Evolutionary conservation across 2,888 invertebrate genomes (phyloP).

Genomic region (Pseudoips prasinana): DNA sequence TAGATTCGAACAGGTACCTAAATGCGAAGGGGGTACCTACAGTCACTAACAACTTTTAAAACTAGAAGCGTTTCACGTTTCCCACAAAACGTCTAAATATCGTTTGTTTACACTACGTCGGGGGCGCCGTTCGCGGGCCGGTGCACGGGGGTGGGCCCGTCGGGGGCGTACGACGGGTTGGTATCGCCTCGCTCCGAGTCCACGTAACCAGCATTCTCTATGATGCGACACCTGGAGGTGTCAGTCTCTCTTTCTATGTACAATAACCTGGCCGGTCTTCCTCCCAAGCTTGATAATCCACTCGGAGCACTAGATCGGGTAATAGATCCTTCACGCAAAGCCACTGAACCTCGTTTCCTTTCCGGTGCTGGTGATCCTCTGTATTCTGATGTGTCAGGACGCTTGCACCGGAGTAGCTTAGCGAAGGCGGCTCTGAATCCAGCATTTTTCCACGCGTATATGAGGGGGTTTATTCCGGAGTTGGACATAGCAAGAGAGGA

Average conservation of each 20-base stretch:
- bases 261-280: conserved; percentile 65
- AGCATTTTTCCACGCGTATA: conserved; percentile 93
- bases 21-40: conserved; percentile 67
- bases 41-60: conserved; percentile 69
- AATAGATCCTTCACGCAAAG: conserved; percentile 71
- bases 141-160: conserved; percentile 72
- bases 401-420: conserved; percentile 84
- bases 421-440: conserved; percentile 88
- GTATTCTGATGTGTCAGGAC: conserved; percentile 82
- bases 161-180: conserved; percentile 74
- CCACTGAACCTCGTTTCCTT: conserved; percentile 73
- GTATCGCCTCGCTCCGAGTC: conserved; percentile 66
- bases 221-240: conserved; percentile 70
- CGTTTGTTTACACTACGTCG: conserved; percentile 55
- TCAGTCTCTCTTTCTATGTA: conserved; percentile 65
- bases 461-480: conserved; percentile 90
- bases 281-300: conserved; percentile 56
- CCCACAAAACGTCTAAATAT: conserved; percentile 65
- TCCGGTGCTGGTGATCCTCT: conserved; percentile 81
- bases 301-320: conserved; percentile 63
- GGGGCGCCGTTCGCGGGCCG: conserved; percentile 39
- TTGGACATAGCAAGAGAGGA: conserved; percentile 90
- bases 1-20: conserved; percentile 73
- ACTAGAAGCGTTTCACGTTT: conserved; percentile 80
- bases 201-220: conserved; percentile 74